These are phyloP conservation scores for Enteromius paludinosus DNA, from an alignment of 2,797 vertebrate genomes.

Conservation along the genomic window DNA sequence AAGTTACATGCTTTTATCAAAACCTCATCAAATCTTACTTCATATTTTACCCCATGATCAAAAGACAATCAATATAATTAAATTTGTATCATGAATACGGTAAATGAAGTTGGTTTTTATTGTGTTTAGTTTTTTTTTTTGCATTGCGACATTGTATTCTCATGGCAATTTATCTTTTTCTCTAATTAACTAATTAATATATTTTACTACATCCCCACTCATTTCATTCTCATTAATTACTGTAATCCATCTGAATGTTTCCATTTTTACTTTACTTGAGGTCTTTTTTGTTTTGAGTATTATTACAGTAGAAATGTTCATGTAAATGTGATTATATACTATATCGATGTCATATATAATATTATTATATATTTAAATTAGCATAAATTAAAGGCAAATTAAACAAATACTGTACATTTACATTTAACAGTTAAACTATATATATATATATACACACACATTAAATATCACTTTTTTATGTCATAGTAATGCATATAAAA, in stretches of 20 bases:
- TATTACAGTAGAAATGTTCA: background rate
- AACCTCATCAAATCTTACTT: background rate
- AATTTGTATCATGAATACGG: background rate
- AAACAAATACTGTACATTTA: background rate
- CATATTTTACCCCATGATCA: background rate
- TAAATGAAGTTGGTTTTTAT: background rate
- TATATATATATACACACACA: too few species aligned
- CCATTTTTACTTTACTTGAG: background rate
- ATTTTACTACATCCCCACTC: background rate
- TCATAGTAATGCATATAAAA: background rate
- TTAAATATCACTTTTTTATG: background rate
- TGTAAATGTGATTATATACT: background rate
- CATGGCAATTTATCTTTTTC: background rate
- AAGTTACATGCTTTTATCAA: background rate
- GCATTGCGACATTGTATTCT: background rate
- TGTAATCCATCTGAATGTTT: background rate
- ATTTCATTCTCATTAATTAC: background rate
- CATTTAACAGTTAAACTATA: background rate
- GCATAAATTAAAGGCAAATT: background rate
- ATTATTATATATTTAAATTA: background rate
- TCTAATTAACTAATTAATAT: background rate
- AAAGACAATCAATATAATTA: background rate
- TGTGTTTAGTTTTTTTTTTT: background rate
- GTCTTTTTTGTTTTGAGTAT: background rate
- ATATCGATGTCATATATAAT: background rate